Percentiles rank a stretch among this genome's conserved stretches.
Conservation (phyloP, 1,140 invertebrate genomes). For the Drosophila takahashii region DNA sequence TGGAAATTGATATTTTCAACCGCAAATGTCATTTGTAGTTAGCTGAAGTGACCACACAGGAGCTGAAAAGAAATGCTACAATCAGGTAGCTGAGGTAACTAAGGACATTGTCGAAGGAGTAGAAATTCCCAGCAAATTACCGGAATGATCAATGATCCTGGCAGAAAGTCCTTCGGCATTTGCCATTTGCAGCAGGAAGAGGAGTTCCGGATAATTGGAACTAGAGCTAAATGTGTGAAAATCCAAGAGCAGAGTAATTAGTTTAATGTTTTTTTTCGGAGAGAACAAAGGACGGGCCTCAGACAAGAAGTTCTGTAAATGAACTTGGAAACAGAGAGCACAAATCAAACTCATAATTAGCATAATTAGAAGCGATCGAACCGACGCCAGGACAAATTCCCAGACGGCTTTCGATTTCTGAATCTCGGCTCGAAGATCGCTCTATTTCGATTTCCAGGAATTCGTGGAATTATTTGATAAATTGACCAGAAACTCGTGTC, state of each 20-base stretch:
- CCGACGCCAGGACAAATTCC: slow-evolving; percentile 44
- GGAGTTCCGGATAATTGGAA: slow-evolving; percentile 59
- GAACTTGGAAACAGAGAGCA: neutral
- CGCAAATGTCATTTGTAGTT: slow-evolving; percentile 45
- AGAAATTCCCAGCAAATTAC: slow-evolving; percentile 51
- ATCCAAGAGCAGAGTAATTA: slow-evolving; percentile 56
- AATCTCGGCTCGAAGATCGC: slow-evolving; percentile 51
- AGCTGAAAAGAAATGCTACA: neutral
- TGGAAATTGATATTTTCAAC: slow-evolving; percentile 74
- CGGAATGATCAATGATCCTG: slow-evolving; percentile 61
- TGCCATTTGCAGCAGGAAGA: slow-evolving; percentile 58
- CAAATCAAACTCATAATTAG: slow-evolving; percentile 58
- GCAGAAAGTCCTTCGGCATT: slow-evolving; percentile 29
- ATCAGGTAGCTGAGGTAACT: slow-evolving; percentile 69
- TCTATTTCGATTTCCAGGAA: slow-evolving; percentile 73
- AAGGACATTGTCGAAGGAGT: slow-evolving; percentile 4
- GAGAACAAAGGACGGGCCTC: slow-evolving; percentile 26
- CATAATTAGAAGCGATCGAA: slow-evolving; percentile 61
- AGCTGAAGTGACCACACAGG: slow-evolving; percentile 64
- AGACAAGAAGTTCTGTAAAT: neutral
- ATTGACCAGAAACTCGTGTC: slow-evolving; percentile 80
- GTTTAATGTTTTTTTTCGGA: slow-evolving; percentile 21
- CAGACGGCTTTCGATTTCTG: slow-evolving; percentile 20
- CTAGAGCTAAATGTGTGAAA: slow-evolving; percentile 75
- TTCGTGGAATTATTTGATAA: slow-evolving; percentile 70